A percentile compares a stretch with the other conserved stretches of the same genome.
Conservation (phyloP, 1,140 invertebrate genomes). For the Aricia agestis region DNA sequence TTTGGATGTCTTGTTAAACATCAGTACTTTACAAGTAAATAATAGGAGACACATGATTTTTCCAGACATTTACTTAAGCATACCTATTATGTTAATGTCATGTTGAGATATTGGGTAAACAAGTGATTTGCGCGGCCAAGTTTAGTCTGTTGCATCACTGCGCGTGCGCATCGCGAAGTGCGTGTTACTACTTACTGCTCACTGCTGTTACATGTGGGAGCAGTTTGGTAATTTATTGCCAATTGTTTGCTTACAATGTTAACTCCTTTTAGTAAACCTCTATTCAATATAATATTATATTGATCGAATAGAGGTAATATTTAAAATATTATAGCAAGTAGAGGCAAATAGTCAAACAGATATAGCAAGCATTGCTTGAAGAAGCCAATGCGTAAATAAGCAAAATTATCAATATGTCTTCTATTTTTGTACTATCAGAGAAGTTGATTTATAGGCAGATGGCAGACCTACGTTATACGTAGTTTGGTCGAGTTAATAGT, state of each 20-base stretch:
- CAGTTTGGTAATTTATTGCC: not conserved
- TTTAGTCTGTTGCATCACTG: not conserved
- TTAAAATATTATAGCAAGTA: no score
- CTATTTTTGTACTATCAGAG: no score
- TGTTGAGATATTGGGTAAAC: conserved; percentile 3
- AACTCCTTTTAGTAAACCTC: not conserved
- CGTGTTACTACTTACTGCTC: not conserved
- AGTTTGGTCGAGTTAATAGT: no score
- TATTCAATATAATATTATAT: not conserved
- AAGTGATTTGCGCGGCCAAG: not conserved
- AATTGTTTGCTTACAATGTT: conserved; percentile 9
- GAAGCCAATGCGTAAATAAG: no score
- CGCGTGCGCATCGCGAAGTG: not conserved
- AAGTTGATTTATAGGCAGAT: no score
- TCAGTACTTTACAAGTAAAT: not conserved
- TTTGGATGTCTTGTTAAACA: not conserved
- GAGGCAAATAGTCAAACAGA: no score
- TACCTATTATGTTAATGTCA: not conserved
- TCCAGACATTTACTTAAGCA: not conserved
- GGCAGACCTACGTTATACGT: no score
- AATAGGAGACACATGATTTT: not conserved
- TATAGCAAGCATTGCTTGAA: no score
- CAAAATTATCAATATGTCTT: no score
- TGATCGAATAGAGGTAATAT: no score
- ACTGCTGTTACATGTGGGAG: conserved; percentile 1